Evolutionary conservation across 2,888 invertebrate species (phyloP).

Genomic region (Sericinus montela): DNA sequence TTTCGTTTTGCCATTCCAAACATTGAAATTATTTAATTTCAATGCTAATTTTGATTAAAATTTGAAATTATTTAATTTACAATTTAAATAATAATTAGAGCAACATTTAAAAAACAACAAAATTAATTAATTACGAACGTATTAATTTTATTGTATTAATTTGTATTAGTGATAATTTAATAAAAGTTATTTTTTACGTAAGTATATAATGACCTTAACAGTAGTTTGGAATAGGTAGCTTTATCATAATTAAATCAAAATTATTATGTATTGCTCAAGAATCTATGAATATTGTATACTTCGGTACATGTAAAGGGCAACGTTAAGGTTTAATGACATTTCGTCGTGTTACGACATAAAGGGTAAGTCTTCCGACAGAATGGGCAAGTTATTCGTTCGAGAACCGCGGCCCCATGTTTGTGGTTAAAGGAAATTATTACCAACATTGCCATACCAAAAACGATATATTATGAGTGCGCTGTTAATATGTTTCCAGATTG

Average conservation of each 20-base stretch:
- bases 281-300: conserved; percentile 11
- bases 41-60: no score
- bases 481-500: no score
- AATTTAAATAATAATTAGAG: no score
- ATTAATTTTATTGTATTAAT: no score
- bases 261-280: conserved; percentile 1
- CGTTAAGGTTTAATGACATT: conserved; percentile 18
- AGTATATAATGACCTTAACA: no score
- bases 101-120: no score
- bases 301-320: conserved; percentile 3
- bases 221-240: not conserved
- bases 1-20: no score
- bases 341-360: conserved; percentile 12
- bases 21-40: no score
- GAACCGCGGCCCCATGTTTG: conserved; percentile 8
- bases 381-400: not conserved
- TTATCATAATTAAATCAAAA: not conserved
- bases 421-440: conserved; percentile 9
- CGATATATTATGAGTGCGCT: not conserved
- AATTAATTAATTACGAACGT: no score
- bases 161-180: no score
- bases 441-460: not conserved
- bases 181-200: no score
- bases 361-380: conserved; percentile 5
- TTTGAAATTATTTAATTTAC: no score